These are phyloP conservation scores for Lepilemur septentrionalis DNA, from an alignment of 2,797 vertebrate species.

Conservation along the genomic window DNA sequence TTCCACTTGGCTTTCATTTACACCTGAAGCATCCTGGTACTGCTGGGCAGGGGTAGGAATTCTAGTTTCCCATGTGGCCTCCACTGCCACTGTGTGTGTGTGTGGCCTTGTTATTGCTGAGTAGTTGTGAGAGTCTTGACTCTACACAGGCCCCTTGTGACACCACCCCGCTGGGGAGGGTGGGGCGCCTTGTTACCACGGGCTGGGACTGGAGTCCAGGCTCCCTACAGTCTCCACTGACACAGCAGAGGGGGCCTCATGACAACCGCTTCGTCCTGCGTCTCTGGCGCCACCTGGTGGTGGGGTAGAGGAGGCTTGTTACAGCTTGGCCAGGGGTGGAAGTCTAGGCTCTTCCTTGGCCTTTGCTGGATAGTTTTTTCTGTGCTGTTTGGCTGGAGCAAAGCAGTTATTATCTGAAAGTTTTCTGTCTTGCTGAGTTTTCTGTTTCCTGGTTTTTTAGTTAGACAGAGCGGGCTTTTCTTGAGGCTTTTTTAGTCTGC, in stretches of 20 bases:
- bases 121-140: neutral
- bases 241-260: neutral
- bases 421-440: neutral
- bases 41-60: neutral
- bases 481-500: neutral
- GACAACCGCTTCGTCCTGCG: neutral
- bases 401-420: neutral
- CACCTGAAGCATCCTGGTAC: neutral
- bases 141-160: neutral
- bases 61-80: neutral
- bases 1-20: neutral
- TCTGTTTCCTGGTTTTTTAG: neutral
- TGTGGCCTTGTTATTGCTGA: neutral
- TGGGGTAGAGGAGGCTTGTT: neutral
- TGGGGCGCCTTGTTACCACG: neutral
- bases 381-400: neutral
- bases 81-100: neutral
- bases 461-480: neutral
- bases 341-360: neutral
- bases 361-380: neutral
- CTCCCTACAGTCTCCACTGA: neutral
- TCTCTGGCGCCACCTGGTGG: neutral
- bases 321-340: neutral
- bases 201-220: neutral
- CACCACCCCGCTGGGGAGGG: neutral